A percentile compares a stretch with the other conserved stretches of the same genome.
These are phyloP conservation scores for Dissostichus mawsoni DNA, from an alignment of 2,113 vertebrate genomes.

Conservation along the genomic window DNA sequence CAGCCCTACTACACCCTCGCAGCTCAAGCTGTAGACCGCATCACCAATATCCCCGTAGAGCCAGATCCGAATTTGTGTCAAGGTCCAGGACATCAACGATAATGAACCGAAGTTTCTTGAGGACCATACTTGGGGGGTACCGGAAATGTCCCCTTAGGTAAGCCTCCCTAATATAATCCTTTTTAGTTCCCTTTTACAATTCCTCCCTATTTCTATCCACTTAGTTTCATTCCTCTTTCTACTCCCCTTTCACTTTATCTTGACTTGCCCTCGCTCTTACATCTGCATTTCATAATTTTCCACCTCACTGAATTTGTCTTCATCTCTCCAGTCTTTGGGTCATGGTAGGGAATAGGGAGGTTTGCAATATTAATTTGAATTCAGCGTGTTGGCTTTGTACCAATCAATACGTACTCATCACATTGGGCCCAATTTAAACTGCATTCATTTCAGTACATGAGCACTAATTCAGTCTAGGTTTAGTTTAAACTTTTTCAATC, in stretches of 20 bases:
- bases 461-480: neutral
- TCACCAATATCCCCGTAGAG: constrained; percentile 92
- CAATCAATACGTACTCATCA: constrained; percentile 36
- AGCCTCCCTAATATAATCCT: constrained; percentile 59
- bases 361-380: constrained; percentile 62
- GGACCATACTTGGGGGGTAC: constrained; percentile 93
- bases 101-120: constrained; percentile 97
- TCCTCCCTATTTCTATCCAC: neutral
- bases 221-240: neutral
- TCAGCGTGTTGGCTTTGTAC: constrained; percentile 44
- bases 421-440: constrained; percentile 21
- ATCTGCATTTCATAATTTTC: constrained; percentile 70
- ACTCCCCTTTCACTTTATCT: constrained; percentile 40
- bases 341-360: constrained; percentile 3
- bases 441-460: constrained; percentile 4
- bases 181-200: neutral
- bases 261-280: constrained; percentile 44
- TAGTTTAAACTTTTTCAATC: constrained; percentile 22
- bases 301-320: constrained; percentile 56
- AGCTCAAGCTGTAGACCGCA: constrained; percentile 92
- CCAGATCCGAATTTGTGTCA: constrained; percentile 96
- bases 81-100: constrained; percentile 98
- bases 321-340: constrained; percentile 57
- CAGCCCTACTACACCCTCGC: constrained; percentile 95
- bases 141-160: constrained; percentile 97